Percentiles rank a stretch among this genome's conserved stretches.
Evolutionary conservation across 1,140 invertebrate species (phyloP).

Genomic region (Papilio helenus): DNA sequence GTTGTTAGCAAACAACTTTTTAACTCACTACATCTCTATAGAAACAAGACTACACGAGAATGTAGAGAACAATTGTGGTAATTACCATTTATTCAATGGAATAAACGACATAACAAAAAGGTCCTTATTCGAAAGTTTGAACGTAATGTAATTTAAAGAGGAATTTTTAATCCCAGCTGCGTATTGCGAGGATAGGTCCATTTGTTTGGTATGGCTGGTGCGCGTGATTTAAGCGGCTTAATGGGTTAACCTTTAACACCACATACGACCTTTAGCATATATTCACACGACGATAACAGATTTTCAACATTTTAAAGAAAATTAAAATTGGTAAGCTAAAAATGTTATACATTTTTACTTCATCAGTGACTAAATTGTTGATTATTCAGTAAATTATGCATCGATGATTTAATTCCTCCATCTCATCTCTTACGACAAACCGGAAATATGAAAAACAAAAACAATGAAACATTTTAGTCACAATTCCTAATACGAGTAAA

Average conservation of each 20-base stretch:
- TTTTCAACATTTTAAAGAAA: constrained; percentile 2
- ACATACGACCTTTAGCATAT: constrained; percentile 21
- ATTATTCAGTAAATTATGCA: background rate
- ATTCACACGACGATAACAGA: background rate
- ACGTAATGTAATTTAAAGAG: constrained; percentile 34
- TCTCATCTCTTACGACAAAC: no score
- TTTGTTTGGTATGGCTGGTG: constrained; percentile 29
- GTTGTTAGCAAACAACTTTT: background rate
- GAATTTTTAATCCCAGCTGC: constrained; percentile 33
- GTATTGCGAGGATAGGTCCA: constrained; percentile 22
- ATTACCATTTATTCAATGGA: background rate
- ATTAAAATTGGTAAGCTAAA: background rate
- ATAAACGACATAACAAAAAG: constrained; percentile 7
- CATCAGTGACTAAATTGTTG: background rate
- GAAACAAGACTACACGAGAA: background rate
- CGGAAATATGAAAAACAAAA: background rate
- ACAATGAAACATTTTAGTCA: background rate
- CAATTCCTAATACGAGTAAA: background rate
- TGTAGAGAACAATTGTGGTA: background rate
- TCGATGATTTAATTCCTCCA: no score
- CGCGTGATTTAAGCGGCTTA: constrained; percentile 33
- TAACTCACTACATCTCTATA: background rate
- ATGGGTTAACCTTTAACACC: constrained; percentile 24
- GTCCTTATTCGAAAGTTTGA: constrained; percentile 18
- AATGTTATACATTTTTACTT: background rate